Evolutionary conservation across 2,888 invertebrate genomes (phyloP), one percentile per base, ranked within the genome.

Genomic region (Troides aeacus): DNA sequence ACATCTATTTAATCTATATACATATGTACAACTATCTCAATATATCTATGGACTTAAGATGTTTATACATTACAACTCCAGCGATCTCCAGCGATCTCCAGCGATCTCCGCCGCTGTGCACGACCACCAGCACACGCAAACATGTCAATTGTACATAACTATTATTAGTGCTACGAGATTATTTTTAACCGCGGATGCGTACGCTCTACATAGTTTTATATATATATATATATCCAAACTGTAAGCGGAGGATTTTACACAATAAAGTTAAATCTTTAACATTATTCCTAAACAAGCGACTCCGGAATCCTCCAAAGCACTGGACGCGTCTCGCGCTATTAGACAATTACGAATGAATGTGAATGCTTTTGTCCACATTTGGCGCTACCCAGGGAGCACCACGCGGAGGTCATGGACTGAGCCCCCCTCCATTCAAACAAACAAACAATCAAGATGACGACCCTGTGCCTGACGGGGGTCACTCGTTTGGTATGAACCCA

Each of bases 341-440:
- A 61, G 36, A 61, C 18, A 69, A 62, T 62, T 46, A 57, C 42
- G 60, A 79, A 81, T 77, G 77, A 80, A 86, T 85, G 85, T 84
- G 83, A 84, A 85, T 85, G 79, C 77, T 80, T 67, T 66, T 83
- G 90, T 90, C 90, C 90, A 90, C 90, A 84, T 80, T 90, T 90
- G 88, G 90, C 90, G 90, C 90, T 84, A 91, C 91, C 90, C 90
- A 90, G 91, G 91, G 90, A 89, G 90, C 90, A 91, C 90, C 90
- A 87, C 90, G 90, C 85, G 90, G 90, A 91, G 90, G 90, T 89
- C 85, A 90, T 91, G 90, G 90, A 91, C 90, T 84, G 78, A 84
- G 89, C 90, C 87, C 90, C 90, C 90, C 90, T 90, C 86, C 79
- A 84, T 74, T 85, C 86, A 84, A 85, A 86, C 81, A 83, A 70